Base-by-base conservation (phyloP, 2,888 invertebrate species). In the Trissolcus japonicus region DNA sequence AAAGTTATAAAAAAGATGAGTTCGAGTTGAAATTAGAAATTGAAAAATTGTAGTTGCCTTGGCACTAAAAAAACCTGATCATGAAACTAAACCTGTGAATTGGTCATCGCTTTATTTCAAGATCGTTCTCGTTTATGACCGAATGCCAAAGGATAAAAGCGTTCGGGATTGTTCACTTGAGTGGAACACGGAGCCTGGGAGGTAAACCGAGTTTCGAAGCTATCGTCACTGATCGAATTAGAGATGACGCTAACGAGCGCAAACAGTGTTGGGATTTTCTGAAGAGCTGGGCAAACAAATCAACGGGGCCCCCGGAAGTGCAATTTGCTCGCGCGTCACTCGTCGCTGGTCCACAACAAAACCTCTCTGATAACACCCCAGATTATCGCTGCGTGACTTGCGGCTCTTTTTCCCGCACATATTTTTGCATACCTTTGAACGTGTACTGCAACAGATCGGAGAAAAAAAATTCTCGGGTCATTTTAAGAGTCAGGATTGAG, bases 201-300 rank as follows among this genome's bases (percentile, higher is more conserved):
- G 17, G 51, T 17, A 16, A 51, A 19, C 16, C 19, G 51, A 35
- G 43, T 14, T 48, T 67, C 59, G 35, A 35, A 35, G 11, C 59
- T 68, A 60, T 60, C 68, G 61, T 61, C 68, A 68, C 40, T 13
- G 46, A 48, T 54, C 6, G 29, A 67, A 67, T 67, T 60, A 56
- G 54, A 59, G 59, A 41, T 29, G 59, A 59, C 51, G 51, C 51
- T 51, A 16, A 16, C 51, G 19, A 51, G 51, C 7, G 21, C 51
- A 51, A 51, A 51, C 51, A 46, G 46, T 55, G 62, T 7, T 40
- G 48, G 13, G 41, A n/a, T 46, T 46, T 46, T 46, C 16, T 13
- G 51, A 16, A 16, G 51, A 46, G 46, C 14, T 46, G 46, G 16
- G 46, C 35, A 35, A 35, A 46, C 46, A 16, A 46, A 46, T n/a